phyloP scores from a whole-genome alignment of 2,888 invertebrate genomes.

The Volucella bombylans region DNA sequence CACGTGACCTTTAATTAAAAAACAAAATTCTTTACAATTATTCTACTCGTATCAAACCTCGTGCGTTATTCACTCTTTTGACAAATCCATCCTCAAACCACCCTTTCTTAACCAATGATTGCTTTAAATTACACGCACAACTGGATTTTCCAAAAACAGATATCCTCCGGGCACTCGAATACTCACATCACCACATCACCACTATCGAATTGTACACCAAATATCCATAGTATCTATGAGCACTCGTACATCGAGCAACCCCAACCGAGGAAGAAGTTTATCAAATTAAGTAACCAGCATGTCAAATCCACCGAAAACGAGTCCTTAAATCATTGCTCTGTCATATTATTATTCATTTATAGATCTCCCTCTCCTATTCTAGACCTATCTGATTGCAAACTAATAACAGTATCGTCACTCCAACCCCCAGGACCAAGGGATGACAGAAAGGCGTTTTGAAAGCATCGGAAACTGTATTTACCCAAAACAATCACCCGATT shows the following conservation, averaged over 20 bases:
- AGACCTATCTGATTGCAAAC: constrained; percentile 60
- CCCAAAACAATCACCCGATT: constrained; percentile 74
- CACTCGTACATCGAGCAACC: too few species aligned
- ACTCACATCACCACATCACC: constrained; percentile 18
- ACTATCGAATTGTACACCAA: constrained; percentile 15
- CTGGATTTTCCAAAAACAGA: constrained; percentile 61
- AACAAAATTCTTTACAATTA: background rate
- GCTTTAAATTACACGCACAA: constrained; percentile 62
- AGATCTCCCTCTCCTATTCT: constrained; percentile 13
- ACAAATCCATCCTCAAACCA: constrained; percentile 4
- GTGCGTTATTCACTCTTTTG: background rate
- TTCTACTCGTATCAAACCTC: constrained; percentile 8
- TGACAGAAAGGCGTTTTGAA: constrained; percentile 56
- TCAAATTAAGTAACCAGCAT: constrained; percentile 73
- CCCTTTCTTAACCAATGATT: constrained; percentile 33
- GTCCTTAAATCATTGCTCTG: constrained; percentile 42
- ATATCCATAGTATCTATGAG: constrained; percentile 16
- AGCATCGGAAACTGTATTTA: constrained; percentile 74
- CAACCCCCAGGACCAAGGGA: constrained; percentile 31
- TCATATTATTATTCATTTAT: constrained; percentile 68
- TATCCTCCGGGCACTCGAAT: constrained; percentile 51
- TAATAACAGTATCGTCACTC: constrained; percentile 74
- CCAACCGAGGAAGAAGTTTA: constrained; percentile 16
- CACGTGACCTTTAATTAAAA: constrained; percentile 8
- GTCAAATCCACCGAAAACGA: constrained; percentile 63